A percentile compares a stretch with the other conserved stretches of the same genome.
These are phyloP conservation scores for Zaprionus inermis DNA, from an alignment of 1,140 invertebrate species.

Conservation along the genomic window DNA sequence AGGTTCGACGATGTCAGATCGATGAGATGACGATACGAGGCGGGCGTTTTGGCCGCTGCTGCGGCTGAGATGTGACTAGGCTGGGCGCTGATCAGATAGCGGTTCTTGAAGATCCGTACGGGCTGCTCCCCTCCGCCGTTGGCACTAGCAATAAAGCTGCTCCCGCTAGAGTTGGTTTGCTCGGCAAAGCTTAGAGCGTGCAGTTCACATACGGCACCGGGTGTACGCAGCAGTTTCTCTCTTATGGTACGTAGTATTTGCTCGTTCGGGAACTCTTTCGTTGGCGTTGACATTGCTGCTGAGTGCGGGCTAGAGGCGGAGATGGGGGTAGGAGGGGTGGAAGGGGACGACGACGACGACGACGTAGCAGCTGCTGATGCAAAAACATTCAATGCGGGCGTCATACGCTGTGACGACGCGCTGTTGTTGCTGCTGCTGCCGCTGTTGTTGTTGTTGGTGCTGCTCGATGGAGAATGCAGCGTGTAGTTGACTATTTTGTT, in stretches of 20 bases:
- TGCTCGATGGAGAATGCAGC: constrained; percentile 28
- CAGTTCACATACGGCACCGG: constrained; percentile 63
- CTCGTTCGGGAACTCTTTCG: constrained; percentile 66
- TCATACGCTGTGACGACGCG: constrained; percentile 14
- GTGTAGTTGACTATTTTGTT: constrained; percentile 69
- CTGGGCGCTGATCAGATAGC: constrained; percentile 75
- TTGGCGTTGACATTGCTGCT: constrained; percentile 62
- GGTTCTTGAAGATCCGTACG: constrained; percentile 70
- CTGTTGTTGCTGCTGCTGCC: constrained; percentile 29
- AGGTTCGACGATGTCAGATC: constrained; percentile 76
- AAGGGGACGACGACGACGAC: not conserved
- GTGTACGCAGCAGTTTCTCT: constrained; percentile 64
- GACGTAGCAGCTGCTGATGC: constrained; percentile 28
- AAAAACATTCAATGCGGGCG: constrained; percentile 31
- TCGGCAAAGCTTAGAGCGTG: constrained; percentile 63
- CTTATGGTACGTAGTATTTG: constrained; percentile 67
- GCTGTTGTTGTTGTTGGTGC: constrained; percentile 29
- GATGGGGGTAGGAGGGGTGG: constrained; percentile 27
- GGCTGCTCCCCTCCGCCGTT: constrained; percentile 46
- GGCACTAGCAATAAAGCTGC: not conserved
- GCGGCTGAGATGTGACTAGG: constrained; percentile 71
- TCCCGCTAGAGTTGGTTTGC: constrained; percentile 40
- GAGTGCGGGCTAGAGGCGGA: constrained; percentile 12
- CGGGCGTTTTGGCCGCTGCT: constrained; percentile 73
- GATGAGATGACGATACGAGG: constrained; percentile 79